Evolutionary conservation across 2,113 vertebrate species (phyloP), one percentile per base, ranked within the genome.

Genomic region (Alligator mississippiensis): DNA sequence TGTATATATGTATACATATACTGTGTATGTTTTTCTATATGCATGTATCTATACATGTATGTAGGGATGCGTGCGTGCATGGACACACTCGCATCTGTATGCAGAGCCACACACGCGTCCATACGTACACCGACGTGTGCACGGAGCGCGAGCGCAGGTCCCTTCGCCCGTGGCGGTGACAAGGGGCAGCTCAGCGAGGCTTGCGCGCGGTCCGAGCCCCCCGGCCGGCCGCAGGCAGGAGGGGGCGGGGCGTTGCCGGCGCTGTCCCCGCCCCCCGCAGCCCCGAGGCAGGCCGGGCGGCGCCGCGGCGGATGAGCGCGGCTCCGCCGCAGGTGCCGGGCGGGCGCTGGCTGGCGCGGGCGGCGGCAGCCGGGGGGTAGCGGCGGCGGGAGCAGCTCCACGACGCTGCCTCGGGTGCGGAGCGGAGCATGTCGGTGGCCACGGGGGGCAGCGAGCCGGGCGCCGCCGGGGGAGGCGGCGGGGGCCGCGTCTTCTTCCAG

Each of bases 401-500:
- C 87, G 61, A 28, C 54, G 88, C 61, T 55, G 87, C 64, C 72
- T 77, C 77, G 86, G 90, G 79, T 72, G 79, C 58, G 76, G 77
- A 90, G 82, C 91, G 91, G 96, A 96, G 95, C 95, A 97, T 96
- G 97, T 97, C 97, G 74, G 96, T 97, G 93, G 96, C 77, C 17
- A 96, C 97, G 16, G 98, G 97, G 81, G 93, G 97, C 89, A 96
- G 96, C 80, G 98, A 98, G 95, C 95, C 98, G 86, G 91, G 94
- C 76, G 93, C 96, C 27, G 95, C 95, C 14, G 95, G 96, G 11
- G 93, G 93, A 38, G 93, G 96, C 72, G 93, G 97, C 54, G 93
- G 97, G 12, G 96, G 90, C 90, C 98, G 98, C 19, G 99, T 99
- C 79, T 99, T 99, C 97, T 99, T 99, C 97, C 99, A 99, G 95